Evolutionary conservation across 2,113 vertebrate genomes (phyloP).

Genomic region (Marmota monax): DNA sequence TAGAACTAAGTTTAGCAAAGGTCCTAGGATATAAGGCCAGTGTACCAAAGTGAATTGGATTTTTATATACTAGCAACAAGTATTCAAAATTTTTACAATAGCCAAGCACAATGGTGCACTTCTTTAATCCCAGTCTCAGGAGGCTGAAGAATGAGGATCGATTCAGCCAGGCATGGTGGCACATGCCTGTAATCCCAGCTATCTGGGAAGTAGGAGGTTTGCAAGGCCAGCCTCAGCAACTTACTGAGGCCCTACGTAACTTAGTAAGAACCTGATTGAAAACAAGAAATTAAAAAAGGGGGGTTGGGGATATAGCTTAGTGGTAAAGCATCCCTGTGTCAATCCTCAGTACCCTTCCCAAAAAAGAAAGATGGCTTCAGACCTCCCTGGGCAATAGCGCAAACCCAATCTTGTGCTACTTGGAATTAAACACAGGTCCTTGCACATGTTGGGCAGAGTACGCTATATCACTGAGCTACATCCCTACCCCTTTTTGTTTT

Average conservation of each 20-base stretch:
- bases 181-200: too few relatives aligned
- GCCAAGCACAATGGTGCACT: not conserved
- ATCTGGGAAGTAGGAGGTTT: too few relatives aligned
- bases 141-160: too few relatives aligned
- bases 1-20: conserved; percentile 7
- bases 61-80: not conserved
- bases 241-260: too few relatives aligned
- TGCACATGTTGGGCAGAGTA: not conserved
- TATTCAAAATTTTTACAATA: not conserved
- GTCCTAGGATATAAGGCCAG: not conserved
- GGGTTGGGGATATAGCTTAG: too few relatives aligned
- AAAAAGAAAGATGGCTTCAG: too few relatives aligned
- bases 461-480: not conserved
- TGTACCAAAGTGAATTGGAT: not conserved
- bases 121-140: not conserved
- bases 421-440: not conserved
- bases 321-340: too few relatives aligned
- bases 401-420: too few relatives aligned
- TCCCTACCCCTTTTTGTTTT: not conserved
- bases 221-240: too few relatives aligned
- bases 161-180: too few relatives aligned
- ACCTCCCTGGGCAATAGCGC: too few relatives aligned
- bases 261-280: not conserved
- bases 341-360: too few relatives aligned
- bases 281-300: not conserved